Evolutionary conservation across 2,888 invertebrate genomes (phyloP).

Genomic region (Folsomia manolachei): DNA sequence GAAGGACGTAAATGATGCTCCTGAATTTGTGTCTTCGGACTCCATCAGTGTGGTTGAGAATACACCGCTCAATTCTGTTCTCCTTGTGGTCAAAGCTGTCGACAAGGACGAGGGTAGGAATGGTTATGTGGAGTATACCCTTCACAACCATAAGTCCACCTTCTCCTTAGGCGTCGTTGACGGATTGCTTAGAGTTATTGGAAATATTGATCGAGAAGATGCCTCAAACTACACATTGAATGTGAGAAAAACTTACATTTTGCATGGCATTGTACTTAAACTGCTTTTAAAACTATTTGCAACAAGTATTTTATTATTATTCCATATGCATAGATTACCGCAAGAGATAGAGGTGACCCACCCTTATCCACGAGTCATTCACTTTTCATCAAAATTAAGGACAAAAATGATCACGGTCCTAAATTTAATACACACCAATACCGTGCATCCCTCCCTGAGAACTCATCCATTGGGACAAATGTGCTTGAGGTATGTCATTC

Average conservation of each 20-base stretch:
- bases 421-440: constrained; percentile 66
- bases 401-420: constrained; percentile 71
- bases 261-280: too few species aligned
- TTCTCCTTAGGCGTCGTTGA: constrained; percentile 84
- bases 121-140: constrained; percentile 82
- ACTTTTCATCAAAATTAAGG: constrained; percentile 71
- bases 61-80: constrained; percentile 77
- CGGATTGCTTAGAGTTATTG: constrained; percentile 79
- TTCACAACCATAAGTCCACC: constrained; percentile 59
- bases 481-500: constrained; percentile 73
- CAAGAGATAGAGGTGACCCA: constrained; percentile 83
- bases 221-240: constrained; percentile 71
- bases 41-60: constrained; percentile 79
- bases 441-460: constrained; percentile 84
- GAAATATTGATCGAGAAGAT: constrained; percentile 79
- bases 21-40: constrained; percentile 77
- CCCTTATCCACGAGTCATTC: constrained; percentile 68
- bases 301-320: too few species aligned
- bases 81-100: constrained; percentile 82
- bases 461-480: constrained; percentile 88
- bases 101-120: constrained; percentile 82
- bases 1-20: constrained; percentile 90
- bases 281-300: too few species aligned
- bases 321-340: constrained; percentile 53
- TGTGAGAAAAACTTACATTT: constrained; percentile 47